phyloP scores from a whole-genome alignment of 1,140 invertebrate genomes.

The Cherax quadricarinatus region DNA sequence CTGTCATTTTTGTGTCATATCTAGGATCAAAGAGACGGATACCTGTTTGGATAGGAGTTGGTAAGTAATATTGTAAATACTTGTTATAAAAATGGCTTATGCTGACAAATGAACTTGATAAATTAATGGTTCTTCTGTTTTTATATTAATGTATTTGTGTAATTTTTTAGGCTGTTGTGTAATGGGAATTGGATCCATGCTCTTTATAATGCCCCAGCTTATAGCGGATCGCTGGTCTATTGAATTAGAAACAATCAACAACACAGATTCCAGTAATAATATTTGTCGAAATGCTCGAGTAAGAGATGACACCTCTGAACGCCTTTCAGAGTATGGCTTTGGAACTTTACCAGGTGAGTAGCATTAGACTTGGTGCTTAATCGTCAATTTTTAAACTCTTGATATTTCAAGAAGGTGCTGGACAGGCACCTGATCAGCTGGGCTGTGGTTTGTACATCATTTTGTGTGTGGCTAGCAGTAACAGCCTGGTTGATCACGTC shows the following conservation, averaged over 20 bases:
- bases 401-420: no score
- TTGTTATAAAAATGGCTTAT: background rate
- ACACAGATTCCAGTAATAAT: constrained; percentile 48
- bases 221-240: constrained; percentile 76
- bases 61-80: constrained; percentile 77
- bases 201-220: constrained; percentile 80
- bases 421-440: no score
- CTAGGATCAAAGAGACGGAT: constrained; percentile 93
- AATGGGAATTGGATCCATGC: constrained; percentile 79
- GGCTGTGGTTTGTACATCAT: no score
- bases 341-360: constrained; percentile 61
- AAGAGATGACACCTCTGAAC: constrained; percentile 67
- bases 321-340: constrained; percentile 70
- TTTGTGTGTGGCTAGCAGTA: no score
- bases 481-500: no score
- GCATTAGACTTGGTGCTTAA: no score
- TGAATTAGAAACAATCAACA: constrained; percentile 61
- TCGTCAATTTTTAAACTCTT: no score
- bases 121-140: background rate
- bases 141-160: background rate
- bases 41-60: constrained; percentile 95
- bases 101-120: background rate
- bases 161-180: constrained; percentile 76
- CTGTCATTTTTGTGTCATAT: constrained; percentile 97
- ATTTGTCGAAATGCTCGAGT: constrained; percentile 67